A percentile compares a stretch with the other conserved stretches of the same genome.
These are phyloP conservation scores for Drosophila orosa DNA, from an alignment of 1,140 invertebrate genomes.

Conservation along the genomic window DNA sequence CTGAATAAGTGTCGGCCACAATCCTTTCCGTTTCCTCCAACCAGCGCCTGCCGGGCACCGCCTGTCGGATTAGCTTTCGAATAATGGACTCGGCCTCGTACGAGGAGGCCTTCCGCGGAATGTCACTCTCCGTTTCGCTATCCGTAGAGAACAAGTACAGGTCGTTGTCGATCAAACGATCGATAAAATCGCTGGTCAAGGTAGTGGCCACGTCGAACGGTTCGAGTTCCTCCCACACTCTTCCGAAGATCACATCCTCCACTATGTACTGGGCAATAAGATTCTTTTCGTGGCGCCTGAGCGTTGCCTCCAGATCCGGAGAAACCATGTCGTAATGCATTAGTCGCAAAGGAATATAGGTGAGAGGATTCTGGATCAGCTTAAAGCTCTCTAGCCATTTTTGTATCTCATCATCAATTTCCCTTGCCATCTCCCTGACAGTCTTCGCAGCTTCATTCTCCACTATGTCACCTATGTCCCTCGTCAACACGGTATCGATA, in stretches of 20 bases:
- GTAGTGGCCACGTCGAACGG: slow-evolving; percentile 51
- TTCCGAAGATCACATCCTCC: slow-evolving; percentile 61
- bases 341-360: slow-evolving; percentile 77
- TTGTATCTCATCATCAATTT: slow-evolving; percentile 85
- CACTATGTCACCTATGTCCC: slow-evolving; percentile 86
- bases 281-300: slow-evolving; percentile 38
- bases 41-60: slow-evolving; percentile 75
- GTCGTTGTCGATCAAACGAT: slow-evolving; percentile 76
- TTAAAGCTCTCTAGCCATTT: slow-evolving; percentile 84
- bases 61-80: slow-evolving; percentile 64
- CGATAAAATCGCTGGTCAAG: slow-evolving; percentile 56
- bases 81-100: slow-evolving; percentile 60
- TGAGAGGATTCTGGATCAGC: slow-evolving; percentile 72
- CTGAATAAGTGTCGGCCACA: slow-evolving; percentile 38
- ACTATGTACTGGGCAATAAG: slow-evolving; percentile 62
- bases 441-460: slow-evolving; percentile 86
- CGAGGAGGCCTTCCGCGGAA: background rate
- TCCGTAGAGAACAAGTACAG: slow-evolving; percentile 66
- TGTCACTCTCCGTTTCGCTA: slow-evolving; percentile 54
- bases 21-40: slow-evolving; percentile 58
- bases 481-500: slow-evolving; percentile 87
- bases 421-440: slow-evolving; percentile 85
- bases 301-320: slow-evolving; percentile 39
- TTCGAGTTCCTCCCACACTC: slow-evolving; percentile 52
- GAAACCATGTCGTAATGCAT: slow-evolving; percentile 51